A percentile compares a stretch with the other conserved stretches of the same genome.
phyloP scores from a whole-genome alignment of 2,797 vertebrate species.

The Pachyuromys duprasi region DNA sequence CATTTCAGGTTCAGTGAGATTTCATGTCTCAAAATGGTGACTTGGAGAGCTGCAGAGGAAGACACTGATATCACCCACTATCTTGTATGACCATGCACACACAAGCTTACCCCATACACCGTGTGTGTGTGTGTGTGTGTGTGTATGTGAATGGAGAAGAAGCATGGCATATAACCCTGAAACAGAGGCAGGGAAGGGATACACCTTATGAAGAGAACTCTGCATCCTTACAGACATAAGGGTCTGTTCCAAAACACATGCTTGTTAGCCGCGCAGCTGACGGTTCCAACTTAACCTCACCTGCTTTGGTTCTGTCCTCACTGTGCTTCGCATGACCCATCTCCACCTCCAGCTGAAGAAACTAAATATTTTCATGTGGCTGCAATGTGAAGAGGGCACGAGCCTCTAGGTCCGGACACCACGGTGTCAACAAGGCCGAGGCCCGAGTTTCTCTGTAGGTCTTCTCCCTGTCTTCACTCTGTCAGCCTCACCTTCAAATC shows the following conservation, averaged over 20 bases:
- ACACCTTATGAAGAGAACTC: not conserved
- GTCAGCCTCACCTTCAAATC: not conserved
- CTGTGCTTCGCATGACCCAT: not conserved
- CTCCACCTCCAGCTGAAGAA: not conserved
- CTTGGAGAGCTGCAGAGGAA: not conserved
- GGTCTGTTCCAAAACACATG: not conserved
- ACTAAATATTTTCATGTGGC: not conserved
- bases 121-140: too few species aligned
- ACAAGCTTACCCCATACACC: not conserved
- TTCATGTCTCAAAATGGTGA: not conserved
- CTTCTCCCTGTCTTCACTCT: not conserved
- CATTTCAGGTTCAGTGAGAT: not conserved
- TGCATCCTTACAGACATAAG: not conserved
- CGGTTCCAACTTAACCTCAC: not conserved
- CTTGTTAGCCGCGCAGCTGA: not conserved
- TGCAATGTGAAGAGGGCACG: not conserved
- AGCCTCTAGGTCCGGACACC: not conserved
- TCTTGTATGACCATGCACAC: not conserved
- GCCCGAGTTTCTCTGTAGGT: not conserved
- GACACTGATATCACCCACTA: not conserved
- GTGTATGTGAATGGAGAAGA: not conserved
- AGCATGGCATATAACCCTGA: not conserved
- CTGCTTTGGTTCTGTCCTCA: not conserved
- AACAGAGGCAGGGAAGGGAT: not conserved
- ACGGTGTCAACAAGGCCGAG: not conserved